Percentiles rank a stretch among this genome's conserved stretches.
These are phyloP conservation scores for Hydrozoanthus gracilis DNA, from an alignment of 92 coral and sea anemone species.

Conservation along the genomic window DNA sequence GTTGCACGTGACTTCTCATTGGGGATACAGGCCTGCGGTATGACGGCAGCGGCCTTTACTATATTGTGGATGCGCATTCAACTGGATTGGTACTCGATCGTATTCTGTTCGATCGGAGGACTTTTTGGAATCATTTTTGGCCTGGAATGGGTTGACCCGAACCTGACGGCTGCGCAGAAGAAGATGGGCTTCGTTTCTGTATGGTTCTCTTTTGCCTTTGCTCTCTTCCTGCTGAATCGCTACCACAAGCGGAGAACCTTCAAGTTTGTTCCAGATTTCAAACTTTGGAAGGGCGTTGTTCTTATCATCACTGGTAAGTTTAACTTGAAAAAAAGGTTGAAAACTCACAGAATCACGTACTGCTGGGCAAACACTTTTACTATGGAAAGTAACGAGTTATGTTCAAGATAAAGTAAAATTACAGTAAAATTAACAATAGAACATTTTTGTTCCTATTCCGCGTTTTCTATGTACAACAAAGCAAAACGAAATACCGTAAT, in stretches of 20 bases:
- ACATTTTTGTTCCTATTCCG: too few species aligned
- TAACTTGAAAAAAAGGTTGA: too few species aligned
- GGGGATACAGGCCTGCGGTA: conserved; percentile 40
- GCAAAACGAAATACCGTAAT: too few species aligned
- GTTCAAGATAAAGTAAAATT: too few species aligned
- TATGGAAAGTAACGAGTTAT: too few species aligned
- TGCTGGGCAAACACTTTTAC: too few species aligned
- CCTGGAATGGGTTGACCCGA: conserved; percentile 82
- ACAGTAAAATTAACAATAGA: too few species aligned
- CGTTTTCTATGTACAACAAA: too few species aligned
- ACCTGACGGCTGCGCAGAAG: conserved; percentile 86
- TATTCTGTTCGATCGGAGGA: conserved; percentile 83
- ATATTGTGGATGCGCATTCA: conserved; percentile 71
- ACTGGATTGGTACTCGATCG: conserved; percentile 76
- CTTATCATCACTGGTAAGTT: conserved; percentile 47
- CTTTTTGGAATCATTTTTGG: conserved; percentile 78
- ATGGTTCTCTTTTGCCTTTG: conserved; percentile 91
- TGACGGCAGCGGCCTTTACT: conserved; percentile 28
- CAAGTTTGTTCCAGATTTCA: conserved; percentile 76
- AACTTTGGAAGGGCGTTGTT: conserved; percentile 75
- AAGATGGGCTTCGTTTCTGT: conserved; percentile 92
- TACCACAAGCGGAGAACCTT: conserved; percentile 81
- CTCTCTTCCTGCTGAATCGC: conserved; percentile 84
- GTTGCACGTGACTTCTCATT: conserved; percentile 53
- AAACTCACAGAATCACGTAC: too few species aligned